phyloP scores from a whole-genome alignment of 2,888 invertebrate species.

The Trichogramma evanescens region DNA sequence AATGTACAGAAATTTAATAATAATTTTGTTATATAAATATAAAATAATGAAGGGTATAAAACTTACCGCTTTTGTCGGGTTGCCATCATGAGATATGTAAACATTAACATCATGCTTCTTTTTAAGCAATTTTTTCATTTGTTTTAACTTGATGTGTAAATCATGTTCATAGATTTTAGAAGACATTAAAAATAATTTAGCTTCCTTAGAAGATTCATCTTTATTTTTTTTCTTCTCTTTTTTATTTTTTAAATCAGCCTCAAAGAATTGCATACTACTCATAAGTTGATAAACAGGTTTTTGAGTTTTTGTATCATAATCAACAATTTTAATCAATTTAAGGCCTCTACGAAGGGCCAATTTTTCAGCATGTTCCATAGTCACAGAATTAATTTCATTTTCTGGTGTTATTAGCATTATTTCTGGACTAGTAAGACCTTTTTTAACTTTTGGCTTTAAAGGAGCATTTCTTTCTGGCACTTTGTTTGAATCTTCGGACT shows the following conservation, averaged over 20 bases:
- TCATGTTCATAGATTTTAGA: conserved; percentile 42
- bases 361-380: conserved; percentile 63
- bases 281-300: conserved; percentile 65
- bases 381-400: conserved; percentile 53
- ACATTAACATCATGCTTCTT: conserved; percentile 39
- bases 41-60: neutral
- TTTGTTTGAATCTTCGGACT: neutral
- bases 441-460: conserved; percentile 32
- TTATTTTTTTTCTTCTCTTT: conserved; percentile 18
- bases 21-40: neutral
- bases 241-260: conserved; percentile 50
- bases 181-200: conserved; percentile 37
- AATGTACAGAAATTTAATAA: neutral
- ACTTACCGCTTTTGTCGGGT: conserved; percentile 27
- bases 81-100: conserved; percentile 28
- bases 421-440: conserved; percentile 32
- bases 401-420: conserved; percentile 61
- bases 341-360: conserved; percentile 62
- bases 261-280: conserved; percentile 50
- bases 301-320: conserved; percentile 61
- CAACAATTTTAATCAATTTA: conserved; percentile 62
- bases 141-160: conserved; percentile 38
- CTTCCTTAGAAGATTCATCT: conserved; percentile 25
- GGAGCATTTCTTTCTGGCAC: neutral
- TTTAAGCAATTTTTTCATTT: conserved; percentile 36